A percentile compares a stretch with the other conserved stretches of the same genome.
phyloP scores from a whole-genome alignment of 2,888 invertebrate species.

The Metellina segmentata region DNA sequence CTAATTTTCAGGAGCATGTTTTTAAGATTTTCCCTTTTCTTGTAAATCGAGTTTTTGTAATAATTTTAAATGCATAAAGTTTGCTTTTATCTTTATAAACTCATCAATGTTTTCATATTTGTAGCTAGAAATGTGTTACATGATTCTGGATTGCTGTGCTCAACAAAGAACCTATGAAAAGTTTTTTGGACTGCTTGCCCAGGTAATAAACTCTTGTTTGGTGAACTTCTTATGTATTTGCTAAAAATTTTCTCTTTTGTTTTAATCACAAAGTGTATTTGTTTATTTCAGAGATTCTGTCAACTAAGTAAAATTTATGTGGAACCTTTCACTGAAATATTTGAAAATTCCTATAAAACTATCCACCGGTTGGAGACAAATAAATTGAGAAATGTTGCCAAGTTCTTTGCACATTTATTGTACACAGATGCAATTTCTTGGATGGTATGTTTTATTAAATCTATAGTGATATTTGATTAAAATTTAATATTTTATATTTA shows the following conservation, averaged over 20 bases:
- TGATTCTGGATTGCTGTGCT: slow-evolving; percentile 99
- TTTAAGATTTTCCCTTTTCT: too few relatives aligned
- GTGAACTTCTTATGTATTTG: neutral
- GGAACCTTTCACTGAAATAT: slow-evolving; percentile 95
- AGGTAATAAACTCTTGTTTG: slow-evolving; percentile 81
- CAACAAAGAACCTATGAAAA: slow-evolving; percentile 99
- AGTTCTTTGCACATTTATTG: slow-evolving; percentile 97
- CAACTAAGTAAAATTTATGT: slow-evolving; percentile 95
- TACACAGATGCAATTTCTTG: slow-evolving; percentile 98
- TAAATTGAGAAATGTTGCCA: slow-evolving; percentile 96
- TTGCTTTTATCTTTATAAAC: too few relatives aligned
- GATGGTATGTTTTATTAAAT: slow-evolving; percentile 83
- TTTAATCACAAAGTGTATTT: neutral
- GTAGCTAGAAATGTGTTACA: slow-evolving; percentile 93
- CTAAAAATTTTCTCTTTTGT: slow-evolving; percentile 53
- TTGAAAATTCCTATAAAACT: slow-evolving; percentile 96
- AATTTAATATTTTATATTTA: neutral
- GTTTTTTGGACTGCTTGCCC: slow-evolving; percentile 96
- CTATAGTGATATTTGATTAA: neutral
- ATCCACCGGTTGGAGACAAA: slow-evolving; percentile 96
- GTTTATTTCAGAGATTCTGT: slow-evolving; percentile 87
- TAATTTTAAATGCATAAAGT: too few relatives aligned
- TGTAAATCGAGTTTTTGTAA: too few relatives aligned
- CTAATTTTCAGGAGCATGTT: too few relatives aligned
- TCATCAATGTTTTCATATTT: slow-evolving; percentile 56